Evolutionary conservation across 2,113 vertebrate genomes (phyloP).

Genomic region (Emydocephalus ijimae): DNA sequence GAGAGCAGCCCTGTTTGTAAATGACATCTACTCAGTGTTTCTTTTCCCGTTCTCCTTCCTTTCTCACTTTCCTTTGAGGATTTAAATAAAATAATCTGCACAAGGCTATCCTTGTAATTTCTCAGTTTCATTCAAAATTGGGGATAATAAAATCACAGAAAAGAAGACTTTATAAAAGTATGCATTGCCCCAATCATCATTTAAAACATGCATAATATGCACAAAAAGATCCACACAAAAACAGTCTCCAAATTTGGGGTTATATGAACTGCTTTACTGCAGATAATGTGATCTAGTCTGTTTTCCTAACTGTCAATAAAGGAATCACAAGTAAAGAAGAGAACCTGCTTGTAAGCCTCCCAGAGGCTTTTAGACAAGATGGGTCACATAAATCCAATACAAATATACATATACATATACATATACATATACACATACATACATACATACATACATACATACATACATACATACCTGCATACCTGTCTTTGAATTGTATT

Average conservation of each 20-base stretch:
- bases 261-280: neutral
- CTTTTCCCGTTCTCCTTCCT: neutral
- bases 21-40: neutral
- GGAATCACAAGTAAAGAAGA: neutral
- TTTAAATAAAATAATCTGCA: neutral
- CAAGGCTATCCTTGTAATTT: neutral
- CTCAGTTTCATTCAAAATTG: neutral
- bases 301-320: neutral
- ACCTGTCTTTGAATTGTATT: neutral
- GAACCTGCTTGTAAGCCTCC: neutral
- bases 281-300: neutral
- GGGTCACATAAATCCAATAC: too few species aligned
- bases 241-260: neutral
- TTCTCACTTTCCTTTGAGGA: neutral
- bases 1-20: neutral
- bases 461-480: too few species aligned
- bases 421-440: too few species aligned
- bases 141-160: neutral
- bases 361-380: neutral
- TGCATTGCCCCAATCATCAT: neutral
- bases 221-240: neutral
- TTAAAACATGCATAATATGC: neutral
- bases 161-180: neutral
- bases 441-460: too few species aligned
- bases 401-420: too few species aligned